Evolutionary conservation across 2,797 vertebrate genomes (phyloP), one percentile per base, ranked within the genome.

Genomic region (Margarornis squamiger): DNA sequence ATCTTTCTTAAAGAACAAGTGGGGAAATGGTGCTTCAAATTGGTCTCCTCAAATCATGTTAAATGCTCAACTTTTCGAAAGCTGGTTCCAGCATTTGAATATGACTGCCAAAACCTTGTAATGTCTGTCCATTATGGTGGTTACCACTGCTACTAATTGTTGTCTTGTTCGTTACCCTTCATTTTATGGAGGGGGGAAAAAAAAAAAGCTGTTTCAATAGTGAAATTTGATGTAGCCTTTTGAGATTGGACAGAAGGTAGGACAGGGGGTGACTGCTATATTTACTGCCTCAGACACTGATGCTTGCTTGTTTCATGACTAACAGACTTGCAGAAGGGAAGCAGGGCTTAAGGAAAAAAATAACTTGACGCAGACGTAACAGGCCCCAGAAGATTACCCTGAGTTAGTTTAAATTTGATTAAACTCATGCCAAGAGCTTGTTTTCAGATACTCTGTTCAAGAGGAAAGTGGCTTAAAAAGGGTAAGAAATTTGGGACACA

Each of bases 391-490:
- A 94, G 92, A 91, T 92, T 86, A 91, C 58, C 51, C 29, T 49
- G 48, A 48, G 79, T 88, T 94, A 92, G 85, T 96, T 95, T 72
- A 92, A 91, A 96, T 88, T 96, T 95, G 85, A 94, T 95, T 96
- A 91, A 96, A 96, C 70, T 86, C 61, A 39, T 91, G 87, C 89
- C 91, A 96, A 82, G 70, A 81, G 86, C 91, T 90, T 95, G 87
- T 87, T 92, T 94, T 96, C 75, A 93, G 75, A 94, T 92, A 92
- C 11, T 77, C 43, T 55, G 46, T 86, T 96, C 46, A 59, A 83
- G 84, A 77, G 75, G n/a, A 92, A 93, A 87, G 75, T 30, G 54
- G 43, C 46, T 91, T 72, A 34, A 91, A 85, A 95, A 83, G 75
- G 75, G 45, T 72, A 70, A 74, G 73, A 76, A 91, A 84, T 93